Conservation (phyloP, 2,113 vertebrate genomes). For the Penelope pileata region DNA sequence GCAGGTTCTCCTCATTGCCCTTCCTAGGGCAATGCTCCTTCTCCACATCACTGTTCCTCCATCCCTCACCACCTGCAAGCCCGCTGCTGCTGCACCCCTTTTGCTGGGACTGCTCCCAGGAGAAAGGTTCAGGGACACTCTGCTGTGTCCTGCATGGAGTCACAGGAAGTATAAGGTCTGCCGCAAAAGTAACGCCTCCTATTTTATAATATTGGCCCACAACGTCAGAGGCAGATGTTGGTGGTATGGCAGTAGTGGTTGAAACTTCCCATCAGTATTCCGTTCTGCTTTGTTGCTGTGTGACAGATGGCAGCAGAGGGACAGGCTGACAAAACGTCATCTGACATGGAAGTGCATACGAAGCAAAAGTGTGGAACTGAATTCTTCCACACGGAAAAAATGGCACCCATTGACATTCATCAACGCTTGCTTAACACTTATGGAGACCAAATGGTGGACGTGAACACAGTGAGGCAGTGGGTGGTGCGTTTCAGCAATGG, state of each 20-base stretch:
- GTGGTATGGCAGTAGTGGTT: not conserved
- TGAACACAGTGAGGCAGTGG: no score
- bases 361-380: no score
- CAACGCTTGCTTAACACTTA: no score
- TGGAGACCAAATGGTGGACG: no score
- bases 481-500: no score
- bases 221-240: not conserved
- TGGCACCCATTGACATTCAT: no score
- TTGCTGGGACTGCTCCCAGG: not conserved
- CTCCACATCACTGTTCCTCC: not conserved
- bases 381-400: no score
- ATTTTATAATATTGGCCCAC: not conserved
- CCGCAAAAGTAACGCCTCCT: not conserved
- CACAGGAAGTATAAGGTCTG: not conserved
- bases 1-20: not conserved
- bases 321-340: no score
- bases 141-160: not conserved
- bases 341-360: no score
- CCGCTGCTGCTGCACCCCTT: not conserved
- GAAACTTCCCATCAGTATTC: no score
- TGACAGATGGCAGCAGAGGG: no score
- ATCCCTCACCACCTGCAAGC: accelerated
- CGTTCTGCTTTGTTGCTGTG: no score
- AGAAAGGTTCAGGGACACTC: accelerated
- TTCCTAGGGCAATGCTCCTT: not conserved